Base-by-base conservation (phyloP, 2,113 vertebrate species). In the Nothobranchius kuhntae region DNA sequence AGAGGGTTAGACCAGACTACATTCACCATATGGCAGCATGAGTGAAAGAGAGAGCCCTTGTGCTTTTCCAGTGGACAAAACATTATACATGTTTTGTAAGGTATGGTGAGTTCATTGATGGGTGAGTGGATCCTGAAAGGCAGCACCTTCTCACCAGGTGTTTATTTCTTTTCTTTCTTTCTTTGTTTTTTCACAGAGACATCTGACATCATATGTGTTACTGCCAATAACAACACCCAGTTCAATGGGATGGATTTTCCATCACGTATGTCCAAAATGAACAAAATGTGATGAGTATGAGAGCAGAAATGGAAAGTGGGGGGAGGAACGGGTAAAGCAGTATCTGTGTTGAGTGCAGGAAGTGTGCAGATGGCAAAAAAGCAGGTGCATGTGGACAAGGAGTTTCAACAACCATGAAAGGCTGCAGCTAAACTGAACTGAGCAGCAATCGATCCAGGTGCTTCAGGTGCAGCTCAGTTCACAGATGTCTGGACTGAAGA, bases 1-100 rank as follows among this genome's bases (percentile, higher is more conserved):
- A 95, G 92, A 73, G 75, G 80, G 89, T 91, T 91, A 84, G 92
- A 91, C 92, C 73, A 92, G 72, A 88, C 88, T 3, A 77, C 83
- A 81, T 88, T 80, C 80, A 86, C 89, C 71, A 76, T 89, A 93
- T 91, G 89, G 91, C 68, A 80, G 81, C 60, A 78, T 80, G 93
- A 93, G 93, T 82, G 91, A 93, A 91, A 73, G 54, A 89, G 66
- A 54, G 58, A 67, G 78, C 44, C 53, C 53, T 66, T 76, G 17
- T 77, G 56, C 53, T 74, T 79, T 87, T 82, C 40, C 36, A 48
- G 38, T 13, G 54, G 59, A 75, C 53, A 40, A 62, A 53, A 81
- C 80, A 47, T 42, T 65, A 69, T 61, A 53, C 42, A 59, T 58
- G 45, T 46, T 56, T 70, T 53, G 46, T 24, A 67, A 48, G 42